Evolutionary conservation across 2,113 vertebrate genomes (phyloP), one percentile per base, ranked within the genome.

Genomic region (Syrmaticus mikado): DNA sequence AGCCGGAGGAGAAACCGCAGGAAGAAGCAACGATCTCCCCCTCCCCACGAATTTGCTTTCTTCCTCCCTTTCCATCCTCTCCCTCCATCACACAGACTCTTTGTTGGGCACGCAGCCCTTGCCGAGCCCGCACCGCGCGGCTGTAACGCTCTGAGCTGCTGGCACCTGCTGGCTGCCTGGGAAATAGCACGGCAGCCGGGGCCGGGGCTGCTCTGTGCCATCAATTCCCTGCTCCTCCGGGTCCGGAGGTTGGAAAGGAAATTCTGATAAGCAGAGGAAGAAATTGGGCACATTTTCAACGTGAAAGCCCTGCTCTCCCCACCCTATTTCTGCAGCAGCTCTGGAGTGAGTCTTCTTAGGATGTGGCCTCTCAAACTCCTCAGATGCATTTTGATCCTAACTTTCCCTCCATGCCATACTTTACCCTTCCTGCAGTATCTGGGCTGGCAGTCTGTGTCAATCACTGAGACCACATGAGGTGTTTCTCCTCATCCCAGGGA

Each of bases 101-200:
- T 50, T 25, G 24, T 4, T 25, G 48, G 48, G 24, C 48, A 25
- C 48, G 25, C 52, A 53, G 52, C 27, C 52, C 52, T 16, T 30
- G 27, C 27, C 27, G 27, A 16, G 52, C 52, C 25, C 52, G 10
- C 9, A 3, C 24, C 6, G 13, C 40, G 52, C 2, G 45, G 32
- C 53, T 77, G 19, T 13, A 87, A 41, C 58, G 1, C 85, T 97
- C 95, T 84, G 95, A 94, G 95, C 95, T 94, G 95, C 92, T 92
- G 96, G 57, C 97, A 96, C 90, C 97, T 95, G 70, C 94, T 93
- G 97, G 92, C 71, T 64, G 14, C 25, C 43, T 1, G n/a, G 65
- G 28, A 92, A 87, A 94, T 6, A 71, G 4, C 91, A 87, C 41
- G 19, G 34, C 34, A 2, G 8, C 17, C 4, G 10, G 38, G 40